phyloP scores from a whole-genome alignment of 2,797 vertebrate species.

The Coccyzus lansbergi region DNA sequence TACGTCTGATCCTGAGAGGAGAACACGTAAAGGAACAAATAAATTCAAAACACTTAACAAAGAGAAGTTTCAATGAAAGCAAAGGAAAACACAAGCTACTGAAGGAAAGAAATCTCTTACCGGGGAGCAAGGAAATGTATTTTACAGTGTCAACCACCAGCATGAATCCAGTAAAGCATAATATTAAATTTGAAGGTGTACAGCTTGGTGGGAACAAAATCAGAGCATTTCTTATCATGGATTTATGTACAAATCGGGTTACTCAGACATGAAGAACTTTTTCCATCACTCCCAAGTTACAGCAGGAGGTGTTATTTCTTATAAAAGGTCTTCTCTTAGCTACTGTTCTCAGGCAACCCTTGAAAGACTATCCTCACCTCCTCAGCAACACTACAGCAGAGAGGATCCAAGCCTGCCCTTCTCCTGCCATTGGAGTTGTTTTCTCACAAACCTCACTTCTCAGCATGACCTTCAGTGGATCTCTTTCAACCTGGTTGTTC shows the following conservation, averaged over 20 bases:
- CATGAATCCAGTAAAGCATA: background rate
- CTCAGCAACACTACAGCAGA: background rate
- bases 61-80: background rate
- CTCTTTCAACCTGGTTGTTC: no score
- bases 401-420: background rate
- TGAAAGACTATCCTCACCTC: background rate
- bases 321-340: background rate
- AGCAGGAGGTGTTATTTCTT: background rate
- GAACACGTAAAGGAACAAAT: background rate
- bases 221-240: background rate
- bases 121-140: background rate
- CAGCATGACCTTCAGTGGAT: background rate
- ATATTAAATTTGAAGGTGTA: accelerated
- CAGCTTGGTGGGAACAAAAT: background rate
- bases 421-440: background rate
- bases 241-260: background rate
- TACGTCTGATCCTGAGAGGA: background rate
- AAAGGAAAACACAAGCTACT: background rate
- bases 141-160: background rate
- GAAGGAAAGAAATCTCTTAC: background rate
- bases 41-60: background rate
- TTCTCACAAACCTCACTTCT: background rate
- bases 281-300: background rate
- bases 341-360: background rate
- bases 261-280: background rate